Percentiles rank a stretch among this genome's conserved stretches.
phyloP scores from a whole-genome alignment of 2,888 invertebrate species.

The Cerastis rubricosa region DNA sequence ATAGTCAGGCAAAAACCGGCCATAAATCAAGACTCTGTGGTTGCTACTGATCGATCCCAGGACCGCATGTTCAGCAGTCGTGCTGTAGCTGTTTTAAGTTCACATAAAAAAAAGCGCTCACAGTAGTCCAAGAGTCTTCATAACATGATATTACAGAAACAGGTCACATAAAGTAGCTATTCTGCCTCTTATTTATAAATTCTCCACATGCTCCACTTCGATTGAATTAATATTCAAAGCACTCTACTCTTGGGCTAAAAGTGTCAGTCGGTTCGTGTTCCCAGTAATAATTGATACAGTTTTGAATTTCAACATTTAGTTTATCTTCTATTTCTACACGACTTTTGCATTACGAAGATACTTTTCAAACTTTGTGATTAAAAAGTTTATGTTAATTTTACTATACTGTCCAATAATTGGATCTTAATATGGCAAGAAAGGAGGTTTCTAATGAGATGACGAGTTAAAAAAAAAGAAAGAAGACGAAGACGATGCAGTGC shows the following conservation, averaged over 20 bases:
- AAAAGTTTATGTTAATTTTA: background rate
- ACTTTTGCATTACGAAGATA: slow-evolving; percentile 21
- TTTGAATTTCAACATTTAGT: slow-evolving; percentile 18
- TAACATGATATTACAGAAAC: slow-evolving; percentile 2
- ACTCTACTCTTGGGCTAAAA: slow-evolving; percentile 31
- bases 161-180: background rate
- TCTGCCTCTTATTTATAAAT: slow-evolving; percentile 37
- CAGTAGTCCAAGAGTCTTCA: background rate
- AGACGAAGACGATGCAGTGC: too few relatives aligned
- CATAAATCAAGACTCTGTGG: too few relatives aligned
- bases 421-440: too few relatives aligned
- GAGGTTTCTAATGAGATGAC: too few relatives aligned
- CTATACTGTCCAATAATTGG: background rate
- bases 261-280: slow-evolving; percentile 33
- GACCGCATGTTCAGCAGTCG: too few relatives aligned
- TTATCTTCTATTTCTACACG: slow-evolving; percentile 17
- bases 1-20: too few relatives aligned
- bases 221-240: slow-evolving; percentile 54
- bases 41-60: too few relatives aligned
- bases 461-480: too few relatives aligned
- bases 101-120: background rate
- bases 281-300: slow-evolving; percentile 44
- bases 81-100: too few relatives aligned
- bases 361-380: background rate
- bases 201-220: slow-evolving; percentile 39